Evolutionary conservation across 64 coral and sea anemone genomes (phyloP).

Genomic region (Stichodactyla helianthus): DNA sequence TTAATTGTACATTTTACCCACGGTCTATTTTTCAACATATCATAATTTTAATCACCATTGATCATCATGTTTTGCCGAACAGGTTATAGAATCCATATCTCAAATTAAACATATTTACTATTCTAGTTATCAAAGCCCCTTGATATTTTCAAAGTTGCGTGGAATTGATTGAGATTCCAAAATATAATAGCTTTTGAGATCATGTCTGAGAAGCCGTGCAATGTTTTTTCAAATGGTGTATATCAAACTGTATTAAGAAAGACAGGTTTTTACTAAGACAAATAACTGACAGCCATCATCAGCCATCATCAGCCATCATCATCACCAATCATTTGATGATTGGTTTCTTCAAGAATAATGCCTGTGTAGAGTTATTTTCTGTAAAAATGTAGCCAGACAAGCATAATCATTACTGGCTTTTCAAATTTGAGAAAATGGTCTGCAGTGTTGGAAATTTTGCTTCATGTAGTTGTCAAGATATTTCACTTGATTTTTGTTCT

Average conservation of each 20-base stretch:
- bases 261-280: not conserved
- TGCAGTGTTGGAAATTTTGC: no score
- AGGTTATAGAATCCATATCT: not conserved
- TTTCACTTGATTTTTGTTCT: no score
- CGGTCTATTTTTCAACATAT: not conserved
- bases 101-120: not conserved
- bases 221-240: not conserved
- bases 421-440: no score
- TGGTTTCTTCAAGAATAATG: no score
- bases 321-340: no score
- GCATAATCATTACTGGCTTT: no score
- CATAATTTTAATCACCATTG: not conserved
- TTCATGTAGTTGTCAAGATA: no score
- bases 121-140: not conserved
- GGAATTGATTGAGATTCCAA: not conserved
- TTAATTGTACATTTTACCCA: not conserved
- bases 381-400: no score
- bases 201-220: not conserved
- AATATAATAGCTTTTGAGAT: not conserved
- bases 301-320: no score
- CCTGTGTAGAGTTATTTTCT: no score
- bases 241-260: not conserved
- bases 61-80: not conserved
- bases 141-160: not conserved
- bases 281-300: no score